Conservation (phyloP, 2,888 invertebrate species). For the Brenthis daphne region DNA sequence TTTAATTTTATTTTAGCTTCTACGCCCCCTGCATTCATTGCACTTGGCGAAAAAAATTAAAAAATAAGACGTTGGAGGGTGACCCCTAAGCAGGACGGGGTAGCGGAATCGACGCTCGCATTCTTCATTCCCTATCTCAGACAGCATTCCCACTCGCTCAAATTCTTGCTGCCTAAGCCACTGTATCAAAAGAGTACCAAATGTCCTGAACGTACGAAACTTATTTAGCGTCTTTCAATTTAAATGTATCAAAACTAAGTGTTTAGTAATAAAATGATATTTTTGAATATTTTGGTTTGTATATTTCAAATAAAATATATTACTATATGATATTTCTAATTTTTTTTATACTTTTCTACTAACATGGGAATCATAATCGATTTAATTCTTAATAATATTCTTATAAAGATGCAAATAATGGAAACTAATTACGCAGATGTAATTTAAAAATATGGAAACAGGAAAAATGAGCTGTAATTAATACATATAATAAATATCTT, state of each 20-base stretch:
- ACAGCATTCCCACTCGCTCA: constrained; percentile 65
- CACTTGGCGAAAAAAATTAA: too few relatives aligned
- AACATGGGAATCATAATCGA: background rate
- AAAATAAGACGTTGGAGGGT: too few relatives aligned
- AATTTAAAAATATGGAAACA: constrained; percentile 13
- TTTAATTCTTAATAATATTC: background rate
- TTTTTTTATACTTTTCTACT: too few relatives aligned
- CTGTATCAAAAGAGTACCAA: constrained; percentile 40
- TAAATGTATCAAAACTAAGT: too few relatives aligned
- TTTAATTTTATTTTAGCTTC: too few relatives aligned
- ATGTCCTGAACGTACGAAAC: constrained; percentile 16
- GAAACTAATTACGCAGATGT: constrained; percentile 12
- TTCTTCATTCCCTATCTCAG: constrained; percentile 46
- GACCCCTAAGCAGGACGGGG: constrained; percentile 9
- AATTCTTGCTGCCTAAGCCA: constrained; percentile 59
- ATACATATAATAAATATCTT: constrained; percentile 10
- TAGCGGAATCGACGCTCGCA: constrained; percentile 63
- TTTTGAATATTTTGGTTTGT: too few relatives aligned
- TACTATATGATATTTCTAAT: too few relatives aligned
- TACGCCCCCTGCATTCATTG: too few relatives aligned
- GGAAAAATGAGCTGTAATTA: constrained; percentile 14
- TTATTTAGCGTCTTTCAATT: too few relatives aligned
- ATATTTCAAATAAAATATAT: too few relatives aligned
- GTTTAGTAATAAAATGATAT: too few relatives aligned
- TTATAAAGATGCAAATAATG: background rate